Evolutionary conservation across 2,797 vertebrate genomes (phyloP), one percentile per base, ranked within the genome.

Genomic region (Sphaeramia orbicularis): DNA sequence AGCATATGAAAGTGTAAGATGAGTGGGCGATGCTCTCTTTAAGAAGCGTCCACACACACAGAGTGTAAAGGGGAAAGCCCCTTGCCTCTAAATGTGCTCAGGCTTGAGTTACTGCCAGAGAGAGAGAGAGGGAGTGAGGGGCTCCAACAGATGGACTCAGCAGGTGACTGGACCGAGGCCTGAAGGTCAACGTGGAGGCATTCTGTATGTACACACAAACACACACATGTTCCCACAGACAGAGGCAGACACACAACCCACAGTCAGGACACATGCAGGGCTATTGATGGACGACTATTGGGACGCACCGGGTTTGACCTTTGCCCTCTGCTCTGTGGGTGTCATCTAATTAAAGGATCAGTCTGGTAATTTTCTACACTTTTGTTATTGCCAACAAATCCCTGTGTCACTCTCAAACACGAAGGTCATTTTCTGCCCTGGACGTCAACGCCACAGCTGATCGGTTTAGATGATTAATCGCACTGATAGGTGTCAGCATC

Each of bases 11-110:
- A 45, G 76, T 84, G 73, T 85, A 86, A 78, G 74, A 47, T 67
- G 68, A 82, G 55, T 47, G 42, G 64, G n/a, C 15, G 0, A 51
- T 53, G 5, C 52, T 63, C 76, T 58, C 72, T 71, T 65, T 44
- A 71, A 57, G 67, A 70, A 56, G 70, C 32, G 40, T 41, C 10
- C 56, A 67, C 68, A 80, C 80, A 63, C 64, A 60, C 48, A 63
- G 42, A 27, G 73, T 64, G 74, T 69, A 36, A 60, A 73, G 60
- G 89, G 91, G 87, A 88, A 92, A 91, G 49, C 85, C 91, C 91
- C 84, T 47, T 1, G 10, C 59, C 80, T 73, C 81, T 86, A 75
- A 86, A 80, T 80, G 78, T 10, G 74, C 74, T 69, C 13, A 2
- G 43, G 80, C 65, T 86, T 86, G 49, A 78, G 83, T 91, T 90